Conservation (phyloP, 2,888 invertebrate species). For the Bugulina stolonifera region DNA sequence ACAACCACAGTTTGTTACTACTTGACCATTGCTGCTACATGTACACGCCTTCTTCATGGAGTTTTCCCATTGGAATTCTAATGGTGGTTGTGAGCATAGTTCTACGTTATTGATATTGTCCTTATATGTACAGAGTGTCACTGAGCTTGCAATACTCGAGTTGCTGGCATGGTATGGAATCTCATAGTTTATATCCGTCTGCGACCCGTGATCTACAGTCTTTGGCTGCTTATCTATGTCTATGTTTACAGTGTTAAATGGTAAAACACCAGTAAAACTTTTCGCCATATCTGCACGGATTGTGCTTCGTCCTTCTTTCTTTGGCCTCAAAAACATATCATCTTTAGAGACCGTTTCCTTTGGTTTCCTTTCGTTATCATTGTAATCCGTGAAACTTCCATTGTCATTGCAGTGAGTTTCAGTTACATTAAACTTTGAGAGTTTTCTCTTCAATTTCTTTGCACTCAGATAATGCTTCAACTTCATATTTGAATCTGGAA, state of each 20-base stretch:
- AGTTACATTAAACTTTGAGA: neutral
- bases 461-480: conserved; percentile 17
- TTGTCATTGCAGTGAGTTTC: neutral
- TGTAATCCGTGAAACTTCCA: conserved; percentile 4
- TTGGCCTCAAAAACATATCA: conserved; percentile 21
- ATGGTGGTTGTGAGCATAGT: neutral
- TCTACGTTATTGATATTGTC: conserved; percentile 7
- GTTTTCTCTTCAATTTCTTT: conserved; percentile 6
- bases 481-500: too few relatives aligned
- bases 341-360: neutral
- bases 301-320: neutral
- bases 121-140: neutral
- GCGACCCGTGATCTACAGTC: neutral
- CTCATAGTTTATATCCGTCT: neutral
- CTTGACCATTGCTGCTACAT: neutral
- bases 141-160: neutral
- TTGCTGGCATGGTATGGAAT: neutral
- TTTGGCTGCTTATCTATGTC: neutral
- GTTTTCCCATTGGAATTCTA: neutral
- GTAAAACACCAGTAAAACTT: neutral
- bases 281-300: neutral
- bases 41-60: too few relatives aligned
- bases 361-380: neutral
- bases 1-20: neutral
- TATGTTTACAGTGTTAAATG: neutral